Base-by-base conservation (phyloP, 2,113 vertebrate species). In the Peucedramus taeniatus region DNA sequence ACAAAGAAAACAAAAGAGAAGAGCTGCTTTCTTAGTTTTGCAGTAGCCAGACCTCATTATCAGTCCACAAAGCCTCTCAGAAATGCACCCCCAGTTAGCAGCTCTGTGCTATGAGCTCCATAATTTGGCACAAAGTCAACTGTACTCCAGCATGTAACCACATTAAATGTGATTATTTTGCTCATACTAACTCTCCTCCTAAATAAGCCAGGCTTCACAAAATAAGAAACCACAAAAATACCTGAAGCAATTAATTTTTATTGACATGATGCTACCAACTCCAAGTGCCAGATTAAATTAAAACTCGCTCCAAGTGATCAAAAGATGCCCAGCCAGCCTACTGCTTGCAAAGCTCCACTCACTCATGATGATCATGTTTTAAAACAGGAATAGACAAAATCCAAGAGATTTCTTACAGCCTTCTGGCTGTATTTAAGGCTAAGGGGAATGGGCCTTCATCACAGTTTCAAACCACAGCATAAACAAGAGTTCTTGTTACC, bases 231-330 rank as follows among this genome's bases (percentile, higher is more conserved):
- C 59, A 53, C 81, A 84, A 94, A 96, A 95, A 76, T 86, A 95
- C 89, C 89, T 94, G 82, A 80, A 95, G 93, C 74, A 76, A 94
- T 91, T 95, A 84, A 84, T 79, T 96, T 87, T 94, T 93, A 94
- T 96, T 28, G 7, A 94, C 4, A 2, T 53, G 93, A 85, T 91
- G 28, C 53, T 96, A 91, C 89, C 57, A 94, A 68, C 37, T 68
- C 71, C 61, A 79, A 94, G 45, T 93, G 91, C 61, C 94, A 85
- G 77, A 72, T 95, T 76, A 79, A 94, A 94, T 97, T 95, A 94
- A 83, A 94, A 82, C 81, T 95, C 93, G 54, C 57, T 94, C 40
- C 23, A 21, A 87, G 19, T 93, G 89, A 96, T 87, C 93, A 94
- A 95, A 97, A 93, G 89, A 93, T 85, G 87, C 50, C 72, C 57